Conservation (phyloP, 1,140 invertebrate genomes). For the Branchinecta lindahli region DNA sequence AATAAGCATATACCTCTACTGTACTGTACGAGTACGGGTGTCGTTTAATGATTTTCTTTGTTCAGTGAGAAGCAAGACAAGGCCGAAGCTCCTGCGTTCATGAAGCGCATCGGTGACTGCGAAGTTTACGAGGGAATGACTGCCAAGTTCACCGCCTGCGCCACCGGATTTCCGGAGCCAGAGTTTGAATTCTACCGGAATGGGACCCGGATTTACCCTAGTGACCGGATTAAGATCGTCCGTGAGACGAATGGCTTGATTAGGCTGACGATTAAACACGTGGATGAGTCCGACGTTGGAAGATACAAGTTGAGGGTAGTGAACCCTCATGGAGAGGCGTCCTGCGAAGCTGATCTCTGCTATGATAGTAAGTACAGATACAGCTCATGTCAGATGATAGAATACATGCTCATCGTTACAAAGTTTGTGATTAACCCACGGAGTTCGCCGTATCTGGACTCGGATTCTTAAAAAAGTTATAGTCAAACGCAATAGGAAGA, state of each 20-base stretch:
- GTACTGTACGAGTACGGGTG: too few relatives aligned
- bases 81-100: conserved; percentile 64
- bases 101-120: conserved; percentile 74
- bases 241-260: conserved; percentile 62
- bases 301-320: conserved; percentile 61
- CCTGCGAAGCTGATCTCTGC: conserved; percentile 58
- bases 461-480: too few relatives aligned
- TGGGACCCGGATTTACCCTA: conserved; percentile 55
- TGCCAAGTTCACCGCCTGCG: conserved; percentile 78
- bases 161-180: conserved; percentile 65
- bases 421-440: too few relatives aligned
- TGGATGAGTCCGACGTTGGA: conserved; percentile 57
- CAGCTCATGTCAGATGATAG: neutral
- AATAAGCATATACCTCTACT: too few relatives aligned
- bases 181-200: conserved; percentile 54
- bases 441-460: too few relatives aligned
- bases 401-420: too few relatives aligned
- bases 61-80: conserved; percentile 50
- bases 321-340: conserved; percentile 66
- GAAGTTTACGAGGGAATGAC: conserved; percentile 73
- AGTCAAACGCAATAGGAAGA: too few relatives aligned
- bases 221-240: conserved; percentile 62
- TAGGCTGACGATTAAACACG: conserved; percentile 48
- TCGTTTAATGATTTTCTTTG: too few relatives aligned
- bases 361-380: conserved; percentile 55